A percentile compares a stretch with the other conserved stretches of the same genome.
Evolutionary conservation across 2,797 vertebrate species (phyloP).

Genomic region (Arctocebus calabarensis): DNA sequence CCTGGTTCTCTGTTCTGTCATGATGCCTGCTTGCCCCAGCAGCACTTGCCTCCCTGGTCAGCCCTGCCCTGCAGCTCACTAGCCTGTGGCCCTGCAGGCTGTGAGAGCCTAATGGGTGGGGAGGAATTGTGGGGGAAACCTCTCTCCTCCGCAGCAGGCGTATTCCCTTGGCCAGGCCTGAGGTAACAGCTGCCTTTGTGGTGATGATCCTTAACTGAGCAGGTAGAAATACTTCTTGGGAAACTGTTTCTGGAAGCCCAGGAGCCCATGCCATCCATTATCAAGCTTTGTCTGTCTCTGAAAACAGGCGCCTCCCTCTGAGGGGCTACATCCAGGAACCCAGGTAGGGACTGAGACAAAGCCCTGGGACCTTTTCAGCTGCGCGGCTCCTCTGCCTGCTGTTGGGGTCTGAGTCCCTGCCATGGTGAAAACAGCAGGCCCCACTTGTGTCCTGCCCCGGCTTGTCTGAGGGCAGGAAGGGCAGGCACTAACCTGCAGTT

Average conservation of each 20-base stretch:
- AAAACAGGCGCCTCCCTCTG: background rate
- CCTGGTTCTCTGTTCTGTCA: background rate
- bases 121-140: rapidly evolving
- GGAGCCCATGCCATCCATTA: background rate
- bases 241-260: background rate
- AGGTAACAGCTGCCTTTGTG: background rate
- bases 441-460: rapidly evolving
- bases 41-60: background rate
- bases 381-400: background rate
- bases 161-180: background rate
- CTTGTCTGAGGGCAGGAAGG: background rate
- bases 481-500: rapidly evolving
- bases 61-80: background rate
- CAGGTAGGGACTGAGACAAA: background rate
- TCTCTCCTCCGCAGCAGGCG: background rate
- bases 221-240: background rate
- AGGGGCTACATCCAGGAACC: too few species aligned
- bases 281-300: background rate
- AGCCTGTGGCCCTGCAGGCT: background rate
- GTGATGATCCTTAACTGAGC: background rate
- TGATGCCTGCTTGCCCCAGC: background rate
- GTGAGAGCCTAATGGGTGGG: background rate
- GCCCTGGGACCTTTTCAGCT: background rate
- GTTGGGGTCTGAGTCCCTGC: background rate
- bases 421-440: rapidly evolving